Conservation (phyloP, 2,888 invertebrate species). For the Choristoneura rosaceana region DNA sequence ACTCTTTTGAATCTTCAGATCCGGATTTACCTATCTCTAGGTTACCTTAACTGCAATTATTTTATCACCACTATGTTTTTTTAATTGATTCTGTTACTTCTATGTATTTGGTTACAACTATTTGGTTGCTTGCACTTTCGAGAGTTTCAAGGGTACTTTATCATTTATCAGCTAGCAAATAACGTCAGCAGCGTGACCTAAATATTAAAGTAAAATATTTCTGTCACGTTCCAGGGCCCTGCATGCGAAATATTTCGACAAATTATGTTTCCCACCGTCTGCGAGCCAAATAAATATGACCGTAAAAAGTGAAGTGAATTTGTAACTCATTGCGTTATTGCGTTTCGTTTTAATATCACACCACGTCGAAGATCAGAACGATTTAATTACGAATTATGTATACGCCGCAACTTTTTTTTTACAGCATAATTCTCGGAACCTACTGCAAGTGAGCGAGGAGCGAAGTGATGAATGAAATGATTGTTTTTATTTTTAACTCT, state of each 20-base stretch:
- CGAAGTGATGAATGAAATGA: too few relatives aligned
- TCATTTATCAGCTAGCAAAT: constrained; percentile 10
- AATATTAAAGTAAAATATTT: constrained; percentile 37
- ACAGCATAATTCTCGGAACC: too few relatives aligned
- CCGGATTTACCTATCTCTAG: too few relatives aligned
- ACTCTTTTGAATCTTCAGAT: too few relatives aligned
- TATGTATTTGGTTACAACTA: too few relatives aligned
- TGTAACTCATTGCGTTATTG: constrained; percentile 7
- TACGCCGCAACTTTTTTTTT: too few relatives aligned
- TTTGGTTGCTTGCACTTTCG: not conserved
- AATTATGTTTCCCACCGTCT: constrained; percentile 30
- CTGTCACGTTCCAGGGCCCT: constrained; percentile 29
- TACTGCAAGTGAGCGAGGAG: too few relatives aligned
- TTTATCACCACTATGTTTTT: too few relatives aligned
- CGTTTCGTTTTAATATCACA: not conserved
- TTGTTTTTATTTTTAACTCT: too few relatives aligned
- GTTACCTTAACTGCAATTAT: too few relatives aligned
- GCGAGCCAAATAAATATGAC: constrained; percentile 21
- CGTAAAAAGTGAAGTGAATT: constrained; percentile 12
- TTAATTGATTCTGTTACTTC: too few relatives aligned
- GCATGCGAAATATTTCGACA: constrained; percentile 37
- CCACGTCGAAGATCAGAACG: not conserved
- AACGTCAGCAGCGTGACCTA: constrained; percentile 14
- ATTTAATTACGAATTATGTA: too few relatives aligned
- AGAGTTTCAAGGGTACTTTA: not conserved